Percentiles rank a stretch among this genome's conserved stretches.
phyloP scores from a whole-genome alignment of 2,888 invertebrate species.

The Shargacucullia verbasci region DNA sequence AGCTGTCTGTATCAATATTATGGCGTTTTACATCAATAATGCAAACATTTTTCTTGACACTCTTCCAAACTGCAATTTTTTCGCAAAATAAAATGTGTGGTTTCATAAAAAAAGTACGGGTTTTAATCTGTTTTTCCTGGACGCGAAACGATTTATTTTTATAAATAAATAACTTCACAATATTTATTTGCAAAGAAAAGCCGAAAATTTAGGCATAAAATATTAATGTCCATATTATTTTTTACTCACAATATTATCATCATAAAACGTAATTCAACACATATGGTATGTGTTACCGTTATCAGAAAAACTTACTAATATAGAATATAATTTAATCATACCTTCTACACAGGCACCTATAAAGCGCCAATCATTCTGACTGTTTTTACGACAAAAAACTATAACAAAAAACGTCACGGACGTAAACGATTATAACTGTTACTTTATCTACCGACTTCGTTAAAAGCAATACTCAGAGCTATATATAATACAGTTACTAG shows the following conservation, averaged over 20 bases:
- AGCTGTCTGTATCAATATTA: slow-evolving; percentile 28
- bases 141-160: too few relatives aligned
- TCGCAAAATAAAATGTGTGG: too few relatives aligned
- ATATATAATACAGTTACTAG: slow-evolving; percentile 30
- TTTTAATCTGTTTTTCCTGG: too few relatives aligned
- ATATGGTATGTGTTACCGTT: slow-evolving; percentile 2
- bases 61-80: too few relatives aligned
- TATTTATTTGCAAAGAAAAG: too few relatives aligned
- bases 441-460: slow-evolving; percentile 18
- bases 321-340: neutral
- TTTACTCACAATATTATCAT: neutral
- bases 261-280: neutral
- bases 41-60: too few relatives aligned
- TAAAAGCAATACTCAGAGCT: slow-evolving; percentile 19
- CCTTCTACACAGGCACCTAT: neutral
- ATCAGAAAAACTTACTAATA: neutral
- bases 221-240: too few relatives aligned
- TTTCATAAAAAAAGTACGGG: too few relatives aligned
- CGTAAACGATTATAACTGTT: slow-evolving; percentile 27
- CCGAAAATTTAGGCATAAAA: too few relatives aligned
- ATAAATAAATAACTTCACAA: too few relatives aligned
- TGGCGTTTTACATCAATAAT: neutral
- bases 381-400: slow-evolving; percentile 8
- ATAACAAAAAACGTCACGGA: slow-evolving; percentile 13
- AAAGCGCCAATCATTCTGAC: slow-evolving; percentile 18